A percentile compares a stretch with the other conserved stretches of the same genome.
phyloP scores from a whole-genome alignment of 2,888 invertebrate species.

The Agrypnus murinus region DNA sequence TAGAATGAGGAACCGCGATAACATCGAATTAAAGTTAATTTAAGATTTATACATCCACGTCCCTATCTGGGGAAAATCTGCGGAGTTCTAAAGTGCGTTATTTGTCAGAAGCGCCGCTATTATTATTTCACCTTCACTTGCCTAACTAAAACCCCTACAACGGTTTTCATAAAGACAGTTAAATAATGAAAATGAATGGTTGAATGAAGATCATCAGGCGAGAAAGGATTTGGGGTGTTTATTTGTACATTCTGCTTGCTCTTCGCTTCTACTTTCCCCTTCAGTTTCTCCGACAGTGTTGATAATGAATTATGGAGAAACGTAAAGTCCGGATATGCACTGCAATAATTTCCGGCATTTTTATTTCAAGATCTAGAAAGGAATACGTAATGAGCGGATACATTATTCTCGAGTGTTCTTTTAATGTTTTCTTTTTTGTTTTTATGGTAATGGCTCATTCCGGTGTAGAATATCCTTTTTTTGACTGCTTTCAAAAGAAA shows the following conservation, averaged over 20 bases:
- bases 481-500: too few species aligned
- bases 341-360: slow-evolving; percentile 15
- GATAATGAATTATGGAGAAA: slow-evolving; percentile 21
- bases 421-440: too few species aligned
- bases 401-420: too few species aligned
- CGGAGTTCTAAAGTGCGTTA: background rate
- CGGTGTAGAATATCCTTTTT: too few species aligned
- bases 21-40: slow-evolving; percentile 5
- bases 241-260: slow-evolving; percentile 34
- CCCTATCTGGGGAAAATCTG: background rate
- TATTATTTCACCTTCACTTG: slow-evolving; percentile 25
- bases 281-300: slow-evolving; percentile 2
- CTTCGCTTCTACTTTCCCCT: slow-evolving; percentile 17
- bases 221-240: slow-evolving; percentile 27
- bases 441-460: too few species aligned
- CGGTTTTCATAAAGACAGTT: slow-evolving; percentile 31
- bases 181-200: slow-evolving; percentile 34
- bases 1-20: background rate
- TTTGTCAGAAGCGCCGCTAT: slow-evolving; percentile 7
- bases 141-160: slow-evolving; percentile 12
- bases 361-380: slow-evolving; percentile 2
- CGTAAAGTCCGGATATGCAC: slow-evolving; percentile 12
- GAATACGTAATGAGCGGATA: too few species aligned
- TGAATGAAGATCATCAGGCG: slow-evolving; percentile 32
- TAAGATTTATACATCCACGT: slow-evolving; percentile 5